These are phyloP conservation scores for Micromys minutus DNA, from an alignment of 2,113 vertebrate species.

Conservation along the genomic window DNA sequence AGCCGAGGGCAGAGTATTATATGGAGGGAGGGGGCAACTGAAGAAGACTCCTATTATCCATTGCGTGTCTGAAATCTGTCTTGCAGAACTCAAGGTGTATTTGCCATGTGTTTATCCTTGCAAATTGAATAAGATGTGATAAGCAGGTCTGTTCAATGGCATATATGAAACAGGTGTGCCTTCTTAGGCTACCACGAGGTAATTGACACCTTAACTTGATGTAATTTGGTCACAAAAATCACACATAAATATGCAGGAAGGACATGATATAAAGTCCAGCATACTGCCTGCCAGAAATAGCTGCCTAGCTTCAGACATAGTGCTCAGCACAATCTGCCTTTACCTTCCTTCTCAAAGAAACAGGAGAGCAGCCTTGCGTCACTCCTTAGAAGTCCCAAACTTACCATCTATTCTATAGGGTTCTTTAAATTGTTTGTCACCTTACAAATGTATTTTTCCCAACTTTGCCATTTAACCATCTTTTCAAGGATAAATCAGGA, in stretches of 20 bases:
- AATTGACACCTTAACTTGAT: neutral
- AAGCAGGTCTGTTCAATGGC: neutral
- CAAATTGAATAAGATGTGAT: neutral
- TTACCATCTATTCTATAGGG: neutral
- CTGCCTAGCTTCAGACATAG: neutral
- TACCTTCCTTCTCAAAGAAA: conserved; percentile 19
- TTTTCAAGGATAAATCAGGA: conserved; percentile 8
- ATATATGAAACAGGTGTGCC: neutral
- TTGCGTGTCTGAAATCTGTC: neutral
- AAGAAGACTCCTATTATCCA: neutral
- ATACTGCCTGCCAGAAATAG: neutral
- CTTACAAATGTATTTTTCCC: conserved; percentile 13
- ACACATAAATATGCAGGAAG: neutral
- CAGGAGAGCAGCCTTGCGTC: neutral
- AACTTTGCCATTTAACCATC: neutral
- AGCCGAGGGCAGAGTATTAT: too few species aligned
- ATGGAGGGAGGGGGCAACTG: neutral
- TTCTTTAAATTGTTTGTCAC: neutral
- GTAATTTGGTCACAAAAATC: neutral
- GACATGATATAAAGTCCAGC: neutral
- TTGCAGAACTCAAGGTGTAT: neutral
- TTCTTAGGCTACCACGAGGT: conserved; percentile 36
- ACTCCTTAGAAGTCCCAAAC: neutral
- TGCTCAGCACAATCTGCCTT: neutral
- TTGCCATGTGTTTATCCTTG: neutral